Evolutionary conservation across 2,888 invertebrate genomes (phyloP).

Genomic region (Sminthurides aquaticus): DNA sequence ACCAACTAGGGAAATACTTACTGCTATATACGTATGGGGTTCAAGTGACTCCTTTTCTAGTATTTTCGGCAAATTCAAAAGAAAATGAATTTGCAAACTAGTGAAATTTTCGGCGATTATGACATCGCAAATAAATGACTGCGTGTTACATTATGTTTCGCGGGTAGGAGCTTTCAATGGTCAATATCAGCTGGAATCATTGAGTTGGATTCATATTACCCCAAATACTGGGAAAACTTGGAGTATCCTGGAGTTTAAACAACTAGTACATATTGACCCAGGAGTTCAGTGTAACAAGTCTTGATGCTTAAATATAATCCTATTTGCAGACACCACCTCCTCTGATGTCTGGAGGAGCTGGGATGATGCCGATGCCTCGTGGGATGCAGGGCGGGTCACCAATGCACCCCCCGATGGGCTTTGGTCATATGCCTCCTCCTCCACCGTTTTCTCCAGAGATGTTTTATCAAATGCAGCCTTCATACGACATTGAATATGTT

Average conservation of each 20-base stretch:
- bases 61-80: no score
- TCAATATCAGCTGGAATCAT: background rate
- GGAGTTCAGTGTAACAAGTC: no score
- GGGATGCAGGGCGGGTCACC: background rate
- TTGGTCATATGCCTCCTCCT: conserved; percentile 5
- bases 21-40: no score
- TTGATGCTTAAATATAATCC: background rate
- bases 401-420: conserved; percentile 12
- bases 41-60: no score
- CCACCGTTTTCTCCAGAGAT: conserved; percentile 16
- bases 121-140: no score
- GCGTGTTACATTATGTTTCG: background rate
- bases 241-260: no score
- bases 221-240: no score
- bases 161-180: background rate
- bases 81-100: no score
- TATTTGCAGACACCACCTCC: conserved; percentile 15
- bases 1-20: no score
- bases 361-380: background rate
- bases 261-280: no score
- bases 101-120: no score
- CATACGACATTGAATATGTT: conserved; percentile 41
- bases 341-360: conserved; percentile 6
- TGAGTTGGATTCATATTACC: no score
- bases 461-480: conserved; percentile 29